These are phyloP conservation scores for Tiaroga cobitis DNA, from an alignment of 2,797 vertebrate genomes.

Conservation along the genomic window DNA sequence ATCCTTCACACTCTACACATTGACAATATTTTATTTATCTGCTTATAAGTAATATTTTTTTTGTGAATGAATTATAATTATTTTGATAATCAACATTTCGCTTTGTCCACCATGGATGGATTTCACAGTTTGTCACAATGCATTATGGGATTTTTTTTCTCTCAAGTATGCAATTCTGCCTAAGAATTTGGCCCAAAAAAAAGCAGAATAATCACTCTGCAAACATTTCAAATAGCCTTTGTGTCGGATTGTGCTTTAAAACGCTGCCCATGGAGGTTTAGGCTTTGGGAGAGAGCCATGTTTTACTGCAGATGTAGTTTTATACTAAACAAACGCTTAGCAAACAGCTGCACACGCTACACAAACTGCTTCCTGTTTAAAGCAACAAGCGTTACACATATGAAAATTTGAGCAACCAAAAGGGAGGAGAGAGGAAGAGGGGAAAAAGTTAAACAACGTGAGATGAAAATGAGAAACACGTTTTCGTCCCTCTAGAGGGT, in stretches of 20 bases:
- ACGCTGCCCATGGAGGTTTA: not conserved
- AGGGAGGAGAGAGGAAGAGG: conserved; percentile 55
- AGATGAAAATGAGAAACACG: conserved; percentile 77
- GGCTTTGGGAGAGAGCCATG: not conserved
- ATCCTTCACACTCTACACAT: not conserved
- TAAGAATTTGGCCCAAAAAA: not conserved
- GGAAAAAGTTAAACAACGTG: conserved; percentile 58
- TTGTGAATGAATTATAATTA: not conserved
- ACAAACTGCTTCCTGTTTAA: conserved; percentile 5
- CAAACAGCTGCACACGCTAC: not conserved
- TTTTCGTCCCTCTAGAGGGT: conserved; percentile 73
- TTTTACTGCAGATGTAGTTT: not conserved
- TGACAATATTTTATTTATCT: not conserved
- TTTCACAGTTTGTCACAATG: not conserved
- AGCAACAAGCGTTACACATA: not conserved
- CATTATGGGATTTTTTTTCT: not conserved
- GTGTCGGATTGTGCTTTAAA: not conserved
- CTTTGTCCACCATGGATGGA: not conserved
- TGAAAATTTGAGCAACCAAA: not conserved
- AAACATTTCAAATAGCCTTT: not conserved
- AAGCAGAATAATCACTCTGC: not conserved
- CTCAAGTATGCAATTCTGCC: not conserved
- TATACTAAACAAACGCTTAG: not conserved
- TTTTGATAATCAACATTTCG: not conserved
- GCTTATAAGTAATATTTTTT: not conserved